Evolutionary conservation across 2,113 vertebrate species (phyloP).

Genomic region (Channa argus): DNA sequence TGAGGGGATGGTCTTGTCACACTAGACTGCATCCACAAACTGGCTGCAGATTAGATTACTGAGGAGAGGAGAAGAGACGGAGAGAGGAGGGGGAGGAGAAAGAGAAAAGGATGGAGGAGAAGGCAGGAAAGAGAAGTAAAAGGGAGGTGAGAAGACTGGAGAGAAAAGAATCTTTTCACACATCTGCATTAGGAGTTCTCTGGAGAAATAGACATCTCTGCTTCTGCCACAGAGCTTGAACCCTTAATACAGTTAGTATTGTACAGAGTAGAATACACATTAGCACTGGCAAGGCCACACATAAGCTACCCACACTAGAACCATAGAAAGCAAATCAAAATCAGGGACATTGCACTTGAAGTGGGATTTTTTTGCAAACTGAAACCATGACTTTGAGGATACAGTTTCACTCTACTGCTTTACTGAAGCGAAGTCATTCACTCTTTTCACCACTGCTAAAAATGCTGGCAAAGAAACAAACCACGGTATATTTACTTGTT

Average conservation of each 20-base stretch:
- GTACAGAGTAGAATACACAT: background rate
- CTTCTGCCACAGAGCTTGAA: background rate
- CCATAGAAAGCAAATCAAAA: background rate
- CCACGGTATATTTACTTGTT: no score
- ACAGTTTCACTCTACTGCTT: background rate
- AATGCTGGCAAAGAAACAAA: background rate
- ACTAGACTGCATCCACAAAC: slow-evolving; percentile 85
- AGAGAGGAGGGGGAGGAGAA: slow-evolving; percentile 11
- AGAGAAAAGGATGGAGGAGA: slow-evolving; percentile 8
- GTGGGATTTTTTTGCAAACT: background rate
- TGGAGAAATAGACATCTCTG: slow-evolving; percentile 10
- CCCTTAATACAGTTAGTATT: background rate
- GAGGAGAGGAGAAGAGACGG: slow-evolving; percentile 55
- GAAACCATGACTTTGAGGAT: background rate
- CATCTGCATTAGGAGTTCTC: slow-evolving; percentile 68
- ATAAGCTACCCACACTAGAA: no score
- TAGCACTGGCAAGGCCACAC: no score
- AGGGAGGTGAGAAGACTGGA: background rate
- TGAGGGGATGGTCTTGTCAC: slow-evolving; percentile 75
- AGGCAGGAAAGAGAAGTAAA: slow-evolving; percentile 4
- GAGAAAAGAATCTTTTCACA: slow-evolving; percentile 67
- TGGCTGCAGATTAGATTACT: slow-evolving; percentile 86
- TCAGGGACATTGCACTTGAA: background rate
- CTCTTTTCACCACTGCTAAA: background rate
- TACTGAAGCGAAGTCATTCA: background rate